Percentiles rank a stretch among this genome's conserved stretches.
phyloP scores from a whole-genome alignment of 2,797 vertebrate species.

The Pterois miles region DNA sequence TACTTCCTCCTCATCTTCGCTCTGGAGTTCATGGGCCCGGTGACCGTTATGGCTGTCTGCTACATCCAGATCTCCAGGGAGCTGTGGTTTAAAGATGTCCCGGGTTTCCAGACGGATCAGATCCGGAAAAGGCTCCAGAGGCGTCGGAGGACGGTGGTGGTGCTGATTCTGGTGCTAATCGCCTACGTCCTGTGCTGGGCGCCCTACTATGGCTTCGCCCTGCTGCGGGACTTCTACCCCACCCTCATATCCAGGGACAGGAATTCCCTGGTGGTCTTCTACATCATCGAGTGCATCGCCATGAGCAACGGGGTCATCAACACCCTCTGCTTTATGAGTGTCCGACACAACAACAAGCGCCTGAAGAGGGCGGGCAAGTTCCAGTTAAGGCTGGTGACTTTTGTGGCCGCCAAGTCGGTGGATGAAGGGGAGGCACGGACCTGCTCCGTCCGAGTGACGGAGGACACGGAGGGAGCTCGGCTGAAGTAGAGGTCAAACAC shows the following conservation, averaged over 20 bases:
- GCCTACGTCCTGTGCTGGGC: constrained; percentile 95
- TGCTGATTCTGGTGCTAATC: constrained; percentile 88
- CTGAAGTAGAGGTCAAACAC: constrained; percentile 14
- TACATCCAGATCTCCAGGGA: constrained; percentile 90
- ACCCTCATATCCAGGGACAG: constrained; percentile 88
- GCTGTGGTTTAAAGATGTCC: constrained; percentile 95
- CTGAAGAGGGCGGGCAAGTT: constrained; percentile 76
- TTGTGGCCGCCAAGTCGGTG: constrained; percentile 36
- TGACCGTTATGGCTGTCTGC: constrained; percentile 89
- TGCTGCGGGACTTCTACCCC: constrained; percentile 94
- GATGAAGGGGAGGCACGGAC: constrained; percentile 55
- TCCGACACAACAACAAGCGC: constrained; percentile 87
- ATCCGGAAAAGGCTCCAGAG: constrained; percentile 86
- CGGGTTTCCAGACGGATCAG: constrained; percentile 93
- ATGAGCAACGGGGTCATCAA: constrained; percentile 98
- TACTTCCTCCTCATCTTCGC: constrained; percentile 94
- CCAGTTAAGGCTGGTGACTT: constrained; percentile 37
- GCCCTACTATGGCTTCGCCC: constrained; percentile 90
- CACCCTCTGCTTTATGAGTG: constrained; percentile 91
- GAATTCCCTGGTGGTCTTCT: constrained; percentile 93
- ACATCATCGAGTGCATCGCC: constrained; percentile 93
- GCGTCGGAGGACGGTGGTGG: constrained; percentile 89
- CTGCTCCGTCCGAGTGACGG: constrained; percentile 64
- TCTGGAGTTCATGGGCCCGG: constrained; percentile 90
- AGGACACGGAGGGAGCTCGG: constrained; percentile 26